phyloP scores from a whole-genome alignment of 2,888 invertebrate genomes.

The Beris chalybata region DNA sequence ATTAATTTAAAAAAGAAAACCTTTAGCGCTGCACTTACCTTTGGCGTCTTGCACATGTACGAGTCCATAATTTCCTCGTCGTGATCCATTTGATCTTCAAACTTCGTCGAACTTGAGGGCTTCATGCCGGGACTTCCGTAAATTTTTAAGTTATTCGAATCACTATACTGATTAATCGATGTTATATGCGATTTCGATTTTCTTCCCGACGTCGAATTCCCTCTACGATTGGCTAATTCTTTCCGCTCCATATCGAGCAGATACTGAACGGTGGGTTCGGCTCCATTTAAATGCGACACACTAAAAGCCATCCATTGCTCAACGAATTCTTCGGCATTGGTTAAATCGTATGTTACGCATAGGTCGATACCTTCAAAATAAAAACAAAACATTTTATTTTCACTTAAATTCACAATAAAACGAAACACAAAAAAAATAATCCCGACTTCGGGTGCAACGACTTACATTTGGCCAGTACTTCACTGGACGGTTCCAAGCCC shows the following conservation, averaged over 20 bases:
- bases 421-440: background rate
- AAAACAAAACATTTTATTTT: conserved; percentile 36
- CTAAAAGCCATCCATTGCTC: conserved; percentile 80
- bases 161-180: conserved; percentile 35
- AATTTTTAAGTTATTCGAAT: conserved; percentile 44
- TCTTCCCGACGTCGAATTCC: conserved; percentile 48
- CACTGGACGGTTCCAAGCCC: conserved; percentile 61
- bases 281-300: conserved; percentile 65
- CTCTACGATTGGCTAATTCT: conserved; percentile 61
- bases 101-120: background rate
- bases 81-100: conserved; percentile 23
- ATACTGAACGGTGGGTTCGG: conserved; percentile 63
- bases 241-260: conserved; percentile 67
- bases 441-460: conserved; percentile 26
- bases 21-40: conserved; percentile 44
- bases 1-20: conserved; percentile 7
- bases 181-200: conserved; percentile 35
- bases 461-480: conserved; percentile 64
- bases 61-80: conserved; percentile 46
- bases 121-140: conserved; percentile 46
- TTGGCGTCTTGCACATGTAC: conserved; percentile 48
- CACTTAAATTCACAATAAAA: conserved; percentile 7
- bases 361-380: conserved; percentile 62
- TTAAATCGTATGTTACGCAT: conserved; percentile 65
- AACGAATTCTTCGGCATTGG: conserved; percentile 70